A percentile compares a stretch with the other conserved stretches of the same genome.
phyloP scores from a whole-genome alignment of 1,140 invertebrate genomes.

The Drosophila bipectinata region DNA sequence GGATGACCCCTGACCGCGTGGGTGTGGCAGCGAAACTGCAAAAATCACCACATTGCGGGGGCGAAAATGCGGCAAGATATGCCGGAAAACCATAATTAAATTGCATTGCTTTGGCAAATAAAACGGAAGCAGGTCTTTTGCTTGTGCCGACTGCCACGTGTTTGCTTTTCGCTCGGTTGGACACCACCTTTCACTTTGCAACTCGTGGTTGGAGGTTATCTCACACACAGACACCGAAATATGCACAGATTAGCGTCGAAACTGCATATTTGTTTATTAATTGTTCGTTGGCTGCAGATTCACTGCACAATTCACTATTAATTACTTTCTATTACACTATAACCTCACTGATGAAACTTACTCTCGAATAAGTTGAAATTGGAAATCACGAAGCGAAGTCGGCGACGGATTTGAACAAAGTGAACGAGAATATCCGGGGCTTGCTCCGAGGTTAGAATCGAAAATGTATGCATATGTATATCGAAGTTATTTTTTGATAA shows the following conservation, averaged over 20 bases:
- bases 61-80: constrained; percentile 17
- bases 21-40: constrained; percentile 53
- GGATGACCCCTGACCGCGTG: constrained; percentile 14
- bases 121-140: constrained; percentile 15
- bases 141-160: constrained; percentile 63
- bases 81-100: constrained; percentile 15
- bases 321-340: neutral
- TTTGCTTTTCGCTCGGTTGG: constrained; percentile 39
- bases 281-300: constrained; percentile 33
- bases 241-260: constrained; percentile 33
- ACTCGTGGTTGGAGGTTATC: constrained; percentile 54
- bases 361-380: constrained; percentile 81
- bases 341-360: constrained; percentile 62
- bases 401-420: constrained; percentile 84
- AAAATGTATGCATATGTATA: neutral
- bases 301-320: constrained; percentile 51
- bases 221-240: constrained; percentile 42
- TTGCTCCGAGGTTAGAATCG: neutral
- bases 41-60: constrained; percentile 65
- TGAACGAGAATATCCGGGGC: constrained; percentile 68
- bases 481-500: neutral
- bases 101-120: neutral
- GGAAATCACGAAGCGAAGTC: constrained; percentile 83
- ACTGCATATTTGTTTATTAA: constrained; percentile 71
- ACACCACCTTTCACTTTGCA: constrained; percentile 71